A percentile compares a stretch with the other conserved stretches of the same genome.
Evolutionary conservation across 1,140 invertebrate species (phyloP).

Genomic region (Triops cancriformis): DNA sequence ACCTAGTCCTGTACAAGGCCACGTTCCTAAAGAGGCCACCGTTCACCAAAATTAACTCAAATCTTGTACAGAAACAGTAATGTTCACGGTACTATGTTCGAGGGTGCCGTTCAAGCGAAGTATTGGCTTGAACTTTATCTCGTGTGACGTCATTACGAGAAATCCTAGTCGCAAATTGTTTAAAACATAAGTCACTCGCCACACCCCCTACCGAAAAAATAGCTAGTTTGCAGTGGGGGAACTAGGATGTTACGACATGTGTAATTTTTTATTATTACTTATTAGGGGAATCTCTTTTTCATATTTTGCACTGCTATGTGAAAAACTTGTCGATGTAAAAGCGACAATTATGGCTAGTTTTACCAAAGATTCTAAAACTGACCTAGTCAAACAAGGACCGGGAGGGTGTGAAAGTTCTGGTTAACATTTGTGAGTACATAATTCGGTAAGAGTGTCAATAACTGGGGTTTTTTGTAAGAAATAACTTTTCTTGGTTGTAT

Average conservation of each 20-base stretch:
- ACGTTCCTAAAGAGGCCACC: conserved; percentile 1
- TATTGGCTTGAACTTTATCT: too few species aligned
- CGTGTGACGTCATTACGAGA: too few species aligned
- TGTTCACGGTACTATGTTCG: too few species aligned
- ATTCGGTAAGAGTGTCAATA: neutral
- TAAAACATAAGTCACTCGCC: too few species aligned
- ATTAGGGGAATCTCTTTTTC: neutral
- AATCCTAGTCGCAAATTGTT: too few species aligned
- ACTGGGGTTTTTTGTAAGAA: neutral
- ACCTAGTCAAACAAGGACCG: neutral
- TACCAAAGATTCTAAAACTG: conserved; percentile 5
- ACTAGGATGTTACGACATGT: neutral
- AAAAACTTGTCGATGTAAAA: conserved; percentile 6
- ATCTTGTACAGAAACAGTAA: neutral
- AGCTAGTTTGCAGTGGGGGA: neutral
- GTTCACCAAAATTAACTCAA: neutral
- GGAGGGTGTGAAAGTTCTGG: neutral
- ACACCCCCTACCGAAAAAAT: neutral
- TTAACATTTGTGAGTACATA: neutral
- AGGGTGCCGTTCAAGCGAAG: too few species aligned
- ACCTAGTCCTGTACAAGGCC: conserved; percentile 15
- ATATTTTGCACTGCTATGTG: neutral
- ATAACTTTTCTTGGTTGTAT: neutral
- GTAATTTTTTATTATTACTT: neutral
- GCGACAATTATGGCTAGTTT: neutral